Evolutionary conservation across 1,140 invertebrate genomes (phyloP), one percentile per base, ranked within the genome.

Genomic region (Camponotus pennsylvanicus): DNA sequence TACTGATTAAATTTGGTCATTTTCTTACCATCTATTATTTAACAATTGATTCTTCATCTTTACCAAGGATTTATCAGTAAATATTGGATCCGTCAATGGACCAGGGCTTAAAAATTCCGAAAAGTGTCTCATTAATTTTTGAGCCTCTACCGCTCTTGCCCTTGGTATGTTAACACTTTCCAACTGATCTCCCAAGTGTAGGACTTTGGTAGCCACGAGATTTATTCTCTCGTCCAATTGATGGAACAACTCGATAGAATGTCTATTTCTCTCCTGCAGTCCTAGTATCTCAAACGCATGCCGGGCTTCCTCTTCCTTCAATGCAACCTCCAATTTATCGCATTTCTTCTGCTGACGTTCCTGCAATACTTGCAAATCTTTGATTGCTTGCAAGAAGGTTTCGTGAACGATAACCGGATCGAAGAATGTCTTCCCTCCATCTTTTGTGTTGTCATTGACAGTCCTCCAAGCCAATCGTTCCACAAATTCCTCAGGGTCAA

Each of bases 401-500:
- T 98, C 97, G 92, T 99, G 98, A 73, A 99, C 97, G 89, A 96
- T 96, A 92, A 97, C 96, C 0, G 98, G 97, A 94, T 98, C 97
- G 92, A 98, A 97, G 76, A 95, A 95, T 95, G 95, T 95, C 90
- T 96, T 97, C 75, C 98, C 96, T 76, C 96, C 96, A 83, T 97
- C 95, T 76, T 96, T 95, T 27, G 96, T 96, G 49, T 96, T 97
- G 92, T 98, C 98, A 87, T 97, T 97, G 89, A 98, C 98, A 55
- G 98, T 98, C 92, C 98, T 96, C 97, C 99, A 99, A 82, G 99
- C 99, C 88, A 99, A 95, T 82, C 98, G 96, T 95, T 99, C 99
- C 1, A 99, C 98, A 96, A 99, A 99, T 92, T 99, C 99, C 94
- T 98, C 98, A 34, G 98, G 97, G 96, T 99, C 98, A 95, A 99